Percentiles rank a stretch among this genome's conserved stretches.
Evolutionary conservation across 2,797 vertebrate genomes (phyloP).

Genomic region (Mionectes olivaceus): DNA sequence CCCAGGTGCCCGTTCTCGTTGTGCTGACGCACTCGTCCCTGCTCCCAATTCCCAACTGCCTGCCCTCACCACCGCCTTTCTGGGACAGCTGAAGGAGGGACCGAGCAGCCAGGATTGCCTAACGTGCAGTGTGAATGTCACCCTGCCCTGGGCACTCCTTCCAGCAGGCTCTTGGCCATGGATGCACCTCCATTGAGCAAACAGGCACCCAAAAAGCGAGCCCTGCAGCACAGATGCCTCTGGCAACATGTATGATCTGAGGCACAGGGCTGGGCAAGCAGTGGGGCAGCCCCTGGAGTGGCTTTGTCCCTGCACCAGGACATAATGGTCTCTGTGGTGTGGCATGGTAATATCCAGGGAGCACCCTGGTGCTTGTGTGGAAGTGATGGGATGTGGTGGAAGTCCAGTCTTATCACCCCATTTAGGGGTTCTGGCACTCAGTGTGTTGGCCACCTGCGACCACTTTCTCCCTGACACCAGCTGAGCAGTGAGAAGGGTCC

Average conservation of each 20-base stretch:
- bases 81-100: conserved; percentile 43
- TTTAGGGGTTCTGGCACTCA: neutral
- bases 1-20: conserved; percentile 16
- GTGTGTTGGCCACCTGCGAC: accelerated
- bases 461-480: neutral
- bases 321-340: neutral
- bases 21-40: conserved; percentile 16
- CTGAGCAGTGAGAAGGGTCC: accelerated
- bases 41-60: neutral
- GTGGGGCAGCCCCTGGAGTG: accelerated
- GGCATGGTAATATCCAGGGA: neutral
- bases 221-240: neutral
- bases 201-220: neutral
- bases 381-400: neutral
- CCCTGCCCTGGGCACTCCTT: neutral
- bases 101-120: neutral
- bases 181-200: neutral
- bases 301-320: neutral
- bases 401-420: accelerated
- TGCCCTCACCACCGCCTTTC: neutral
- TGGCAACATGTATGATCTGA: accelerated
- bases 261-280: accelerated
- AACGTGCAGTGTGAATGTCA: neutral
- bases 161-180: accelerated
- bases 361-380: neutral